phyloP scores from a whole-genome alignment of 2,888 invertebrate genomes.

The Synanthedon andrenaeformis region DNA sequence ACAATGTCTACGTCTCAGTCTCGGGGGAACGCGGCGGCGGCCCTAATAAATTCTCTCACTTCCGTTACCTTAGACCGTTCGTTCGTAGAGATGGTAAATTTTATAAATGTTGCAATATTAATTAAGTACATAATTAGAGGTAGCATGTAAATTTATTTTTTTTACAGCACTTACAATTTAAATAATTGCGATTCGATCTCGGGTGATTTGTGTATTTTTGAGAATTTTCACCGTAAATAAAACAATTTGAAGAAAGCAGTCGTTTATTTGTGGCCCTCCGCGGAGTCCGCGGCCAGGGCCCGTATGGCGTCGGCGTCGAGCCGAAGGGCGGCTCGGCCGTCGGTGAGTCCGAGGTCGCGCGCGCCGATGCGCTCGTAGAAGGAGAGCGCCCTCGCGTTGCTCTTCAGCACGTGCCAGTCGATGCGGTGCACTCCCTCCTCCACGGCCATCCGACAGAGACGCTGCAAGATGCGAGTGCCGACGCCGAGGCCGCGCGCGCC shows the following conservation, averaged over 20 bases:
- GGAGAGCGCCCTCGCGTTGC: constrained; percentile 81
- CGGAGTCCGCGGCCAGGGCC: constrained; percentile 15
- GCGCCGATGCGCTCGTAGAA: constrained; percentile 83
- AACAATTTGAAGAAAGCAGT: constrained; percentile 19
- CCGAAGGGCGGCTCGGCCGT: constrained; percentile 48
- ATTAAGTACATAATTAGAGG: constrained; percentile 15
- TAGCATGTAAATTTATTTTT: constrained; percentile 22
- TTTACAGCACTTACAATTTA: constrained; percentile 28
- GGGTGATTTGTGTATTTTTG: constrained; percentile 45
- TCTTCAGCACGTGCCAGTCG: constrained; percentile 80
- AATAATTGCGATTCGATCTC: constrained; percentile 28
- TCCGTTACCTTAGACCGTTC: constrained; percentile 11
- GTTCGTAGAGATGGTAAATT: constrained; percentile 13
- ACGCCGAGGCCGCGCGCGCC: constrained; percentile 72
- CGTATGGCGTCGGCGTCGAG: constrained; percentile 34
- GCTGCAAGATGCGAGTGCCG: constrained; percentile 72
- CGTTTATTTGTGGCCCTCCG: constrained; percentile 1
- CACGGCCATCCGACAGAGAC: constrained; percentile 42
- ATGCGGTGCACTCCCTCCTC: constrained; percentile 70
- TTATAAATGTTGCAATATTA: constrained; percentile 9
- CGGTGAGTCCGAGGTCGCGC: constrained; percentile 32
- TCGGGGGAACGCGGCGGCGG: neutral
- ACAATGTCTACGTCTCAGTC: too few relatives aligned
- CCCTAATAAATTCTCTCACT: constrained; percentile 6
- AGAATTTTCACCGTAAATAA: constrained; percentile 37